phyloP scores from a whole-genome alignment of 2,888 invertebrate genomes.

The Polyommatus icarus region DNA sequence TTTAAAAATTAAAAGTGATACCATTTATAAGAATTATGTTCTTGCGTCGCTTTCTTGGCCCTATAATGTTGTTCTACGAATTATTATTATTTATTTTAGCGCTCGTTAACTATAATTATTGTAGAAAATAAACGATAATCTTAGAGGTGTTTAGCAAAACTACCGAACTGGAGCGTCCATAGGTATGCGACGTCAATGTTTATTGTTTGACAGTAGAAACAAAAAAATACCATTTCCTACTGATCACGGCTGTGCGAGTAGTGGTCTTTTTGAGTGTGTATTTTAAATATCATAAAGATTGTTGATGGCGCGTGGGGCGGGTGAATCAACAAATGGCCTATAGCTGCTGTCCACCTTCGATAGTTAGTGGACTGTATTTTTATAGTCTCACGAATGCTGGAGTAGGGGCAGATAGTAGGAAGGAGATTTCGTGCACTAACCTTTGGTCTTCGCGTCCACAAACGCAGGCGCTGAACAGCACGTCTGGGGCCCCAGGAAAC shows the following conservation, averaged over 20 bases:
- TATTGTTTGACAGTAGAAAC: neutral
- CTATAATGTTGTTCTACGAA: constrained; percentile 32
- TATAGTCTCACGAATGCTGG: no score
- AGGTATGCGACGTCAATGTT: constrained; percentile 42
- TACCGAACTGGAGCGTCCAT: neutral
- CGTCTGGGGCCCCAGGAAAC: no score
- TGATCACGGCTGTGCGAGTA: neutral
- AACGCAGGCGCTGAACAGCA: no score
- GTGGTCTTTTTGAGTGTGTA: neutral
- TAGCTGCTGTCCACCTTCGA: no score
- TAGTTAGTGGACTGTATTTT: no score
- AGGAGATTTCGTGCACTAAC: no score
- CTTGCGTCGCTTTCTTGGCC: constrained; percentile 34
- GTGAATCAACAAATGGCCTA: no score
- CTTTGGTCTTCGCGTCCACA: no score
- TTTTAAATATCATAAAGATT: no score
- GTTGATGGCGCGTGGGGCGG: no score
- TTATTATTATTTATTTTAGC: constrained; percentile 31
- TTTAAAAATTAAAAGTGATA: constrained; percentile 43
- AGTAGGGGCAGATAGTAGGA: no score
- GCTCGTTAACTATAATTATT: constrained; percentile 32
- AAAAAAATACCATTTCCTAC: neutral
- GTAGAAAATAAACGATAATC: constrained; percentile 23
- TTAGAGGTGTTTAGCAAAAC: neutral
- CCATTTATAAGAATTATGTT: constrained; percentile 39